phyloP scores from a whole-genome alignment of 2,113 vertebrate genomes.

The Crypturellus undulatus region DNA sequence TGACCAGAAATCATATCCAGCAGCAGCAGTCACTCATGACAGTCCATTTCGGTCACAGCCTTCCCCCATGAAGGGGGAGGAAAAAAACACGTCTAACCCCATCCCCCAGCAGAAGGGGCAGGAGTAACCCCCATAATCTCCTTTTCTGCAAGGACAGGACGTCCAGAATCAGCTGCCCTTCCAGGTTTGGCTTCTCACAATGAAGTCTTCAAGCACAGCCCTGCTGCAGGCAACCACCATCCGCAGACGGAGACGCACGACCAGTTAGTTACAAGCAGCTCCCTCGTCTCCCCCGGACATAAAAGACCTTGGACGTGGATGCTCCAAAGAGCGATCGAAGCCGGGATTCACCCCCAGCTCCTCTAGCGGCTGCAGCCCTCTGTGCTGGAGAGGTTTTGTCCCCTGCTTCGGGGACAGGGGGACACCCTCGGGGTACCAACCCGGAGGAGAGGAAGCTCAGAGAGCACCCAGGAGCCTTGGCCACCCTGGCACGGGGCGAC shows the following conservation, averaged over 20 bases:
- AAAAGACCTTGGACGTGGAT: background rate
- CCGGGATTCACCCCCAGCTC: background rate
- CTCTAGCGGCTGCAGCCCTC: background rate
- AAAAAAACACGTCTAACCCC: background rate
- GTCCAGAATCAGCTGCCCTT: background rate
- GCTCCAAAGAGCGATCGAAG: background rate
- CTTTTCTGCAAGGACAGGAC: background rate
- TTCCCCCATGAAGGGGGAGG: background rate
- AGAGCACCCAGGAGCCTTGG: background rate
- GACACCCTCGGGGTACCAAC: background rate
- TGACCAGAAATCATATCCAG: background rate
- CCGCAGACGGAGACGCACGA: background rate
- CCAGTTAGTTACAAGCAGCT: background rate
- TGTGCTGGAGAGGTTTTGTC: background rate
- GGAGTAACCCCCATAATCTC: background rate
- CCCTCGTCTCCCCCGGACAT: background rate
- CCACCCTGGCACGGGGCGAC: background rate
- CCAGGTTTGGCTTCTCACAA: background rate
- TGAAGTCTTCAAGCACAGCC: fast-evolving
- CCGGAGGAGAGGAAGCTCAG: fast-evolving
- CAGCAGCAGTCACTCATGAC: background rate
- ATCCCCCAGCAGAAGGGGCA: background rate
- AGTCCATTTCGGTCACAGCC: no score
- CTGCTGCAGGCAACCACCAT: background rate
- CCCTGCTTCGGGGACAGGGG: background rate